Evolutionary conservation across 2,797 vertebrate species (phyloP).

Genomic region (Avahi laniger): DNA sequence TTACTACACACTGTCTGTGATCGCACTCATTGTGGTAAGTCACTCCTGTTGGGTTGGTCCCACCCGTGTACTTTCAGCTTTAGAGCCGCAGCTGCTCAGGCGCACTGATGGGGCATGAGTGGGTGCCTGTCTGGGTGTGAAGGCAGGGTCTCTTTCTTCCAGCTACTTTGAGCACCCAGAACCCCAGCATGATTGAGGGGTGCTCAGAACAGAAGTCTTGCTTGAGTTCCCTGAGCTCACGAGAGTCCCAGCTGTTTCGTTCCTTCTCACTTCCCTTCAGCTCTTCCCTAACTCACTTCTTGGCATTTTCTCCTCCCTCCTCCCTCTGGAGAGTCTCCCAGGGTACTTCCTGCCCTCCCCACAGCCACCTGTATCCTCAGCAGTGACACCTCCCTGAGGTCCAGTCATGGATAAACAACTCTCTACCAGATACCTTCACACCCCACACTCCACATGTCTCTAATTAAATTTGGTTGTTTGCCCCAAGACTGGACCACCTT

Average conservation of each 20-base stretch:
- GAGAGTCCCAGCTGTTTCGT: neutral
- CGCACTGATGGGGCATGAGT: neutral
- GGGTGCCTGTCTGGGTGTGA: accelerated
- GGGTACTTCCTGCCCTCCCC: neutral
- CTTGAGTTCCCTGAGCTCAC: neutral
- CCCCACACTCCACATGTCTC: neutral
- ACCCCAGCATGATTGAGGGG: neutral
- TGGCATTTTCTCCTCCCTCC: neutral
- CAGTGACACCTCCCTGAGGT: neutral
- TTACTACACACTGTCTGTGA: slow-evolving; percentile 95
- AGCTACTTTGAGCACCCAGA: neutral
- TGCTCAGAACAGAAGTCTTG: neutral
- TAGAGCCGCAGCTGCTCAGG: neutral
- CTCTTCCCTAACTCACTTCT: neutral
- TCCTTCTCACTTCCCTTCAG: neutral
- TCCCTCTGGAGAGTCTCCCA: neutral
- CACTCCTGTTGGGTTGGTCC: neutral
- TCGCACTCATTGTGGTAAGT: slow-evolving; percentile 95
- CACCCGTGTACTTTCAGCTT: neutral
- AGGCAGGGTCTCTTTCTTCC: neutral
- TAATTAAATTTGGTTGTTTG: neutral
- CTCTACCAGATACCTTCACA: neutral
- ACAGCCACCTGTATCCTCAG: neutral
- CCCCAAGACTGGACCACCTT: neutral
- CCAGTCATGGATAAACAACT: neutral